phyloP scores from a whole-genome alignment of 2,888 invertebrate genomes.

The Lasioglossum figueresi region DNA sequence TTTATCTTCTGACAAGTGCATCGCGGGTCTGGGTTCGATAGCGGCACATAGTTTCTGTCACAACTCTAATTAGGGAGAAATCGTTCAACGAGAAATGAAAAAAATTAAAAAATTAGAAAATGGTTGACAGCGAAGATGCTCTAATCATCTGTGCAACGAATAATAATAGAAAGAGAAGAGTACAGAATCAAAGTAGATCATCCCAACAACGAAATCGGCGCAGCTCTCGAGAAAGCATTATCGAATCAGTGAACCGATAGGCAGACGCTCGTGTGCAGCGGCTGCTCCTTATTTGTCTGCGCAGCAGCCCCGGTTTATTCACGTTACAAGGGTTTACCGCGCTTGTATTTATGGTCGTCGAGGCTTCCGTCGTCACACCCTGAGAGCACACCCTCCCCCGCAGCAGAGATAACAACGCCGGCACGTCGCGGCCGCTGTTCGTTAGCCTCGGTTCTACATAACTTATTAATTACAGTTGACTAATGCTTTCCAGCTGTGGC shows the following conservation, averaged over 20 bases:
- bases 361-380: constrained; percentile 66
- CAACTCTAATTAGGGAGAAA: background rate
- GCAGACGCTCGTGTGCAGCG: background rate
- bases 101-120: background rate
- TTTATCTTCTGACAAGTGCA: background rate
- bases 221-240: background rate
- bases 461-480: constrained; percentile 83
- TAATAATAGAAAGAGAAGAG: too few species aligned
- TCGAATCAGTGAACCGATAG: background rate
- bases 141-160: background rate
- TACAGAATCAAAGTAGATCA: background rate
- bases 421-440: constrained; percentile 68
- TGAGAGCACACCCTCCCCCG: constrained; percentile 52
- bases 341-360: constrained; percentile 64
- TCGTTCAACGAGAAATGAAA: background rate
- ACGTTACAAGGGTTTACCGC: constrained; percentile 59
- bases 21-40: background rate
- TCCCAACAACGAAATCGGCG: background rate
- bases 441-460: constrained; percentile 77
- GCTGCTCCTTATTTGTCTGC: constrained; percentile 63
- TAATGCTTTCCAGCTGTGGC: constrained; percentile 83
- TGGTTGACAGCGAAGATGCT: background rate
- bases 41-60: background rate
- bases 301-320: constrained; percentile 63
- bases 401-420: constrained; percentile 46